Evolutionary conservation across 2,113 vertebrate species (phyloP).

Genomic region (Trichomycterus rosablanca): DNA sequence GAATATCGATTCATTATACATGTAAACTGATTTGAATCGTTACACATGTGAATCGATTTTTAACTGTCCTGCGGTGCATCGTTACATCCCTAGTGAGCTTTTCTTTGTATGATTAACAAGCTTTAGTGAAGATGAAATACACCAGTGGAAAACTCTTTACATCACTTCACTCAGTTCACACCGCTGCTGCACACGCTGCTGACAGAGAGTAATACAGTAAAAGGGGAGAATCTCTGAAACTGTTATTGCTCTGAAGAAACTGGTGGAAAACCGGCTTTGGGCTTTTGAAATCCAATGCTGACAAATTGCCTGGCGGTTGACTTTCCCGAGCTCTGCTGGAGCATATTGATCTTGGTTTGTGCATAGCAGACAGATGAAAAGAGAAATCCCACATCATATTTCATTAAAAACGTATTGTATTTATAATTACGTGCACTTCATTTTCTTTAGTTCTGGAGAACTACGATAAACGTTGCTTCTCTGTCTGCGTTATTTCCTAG

Average conservation of each 20-base stretch:
- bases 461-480: conserved; percentile 56
- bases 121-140: conserved; percentile 38
- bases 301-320: conserved; percentile 60
- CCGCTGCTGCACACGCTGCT: conserved; percentile 9
- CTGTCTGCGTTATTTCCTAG: conserved; percentile 54
- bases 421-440: conserved; percentile 61
- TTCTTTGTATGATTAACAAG: conserved; percentile 1
- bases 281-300: conserved; percentile 59
- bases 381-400: conserved; percentile 62
- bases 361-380: conserved; percentile 44
- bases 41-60: too few relatives aligned
- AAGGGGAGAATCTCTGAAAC: conserved; percentile 13
- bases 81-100: neutral
- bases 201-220: neutral
- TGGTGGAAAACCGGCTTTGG: conserved; percentile 45
- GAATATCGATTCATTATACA: too few relatives aligned
- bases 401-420: conserved; percentile 63
- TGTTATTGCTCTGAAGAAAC: conserved; percentile 50
- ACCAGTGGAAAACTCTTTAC: too few relatives aligned
- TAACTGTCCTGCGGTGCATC: too few relatives aligned
- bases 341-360: conserved; percentile 57
- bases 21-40: too few relatives aligned
- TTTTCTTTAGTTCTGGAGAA: conserved; percentile 53
- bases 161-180: conserved; percentile 3
- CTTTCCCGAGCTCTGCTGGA: conserved; percentile 55